Percentiles rank a stretch among this genome's conserved stretches.
phyloP scores from a whole-genome alignment of 2,113 vertebrate genomes.

The Neoarius graeffei region DNA sequence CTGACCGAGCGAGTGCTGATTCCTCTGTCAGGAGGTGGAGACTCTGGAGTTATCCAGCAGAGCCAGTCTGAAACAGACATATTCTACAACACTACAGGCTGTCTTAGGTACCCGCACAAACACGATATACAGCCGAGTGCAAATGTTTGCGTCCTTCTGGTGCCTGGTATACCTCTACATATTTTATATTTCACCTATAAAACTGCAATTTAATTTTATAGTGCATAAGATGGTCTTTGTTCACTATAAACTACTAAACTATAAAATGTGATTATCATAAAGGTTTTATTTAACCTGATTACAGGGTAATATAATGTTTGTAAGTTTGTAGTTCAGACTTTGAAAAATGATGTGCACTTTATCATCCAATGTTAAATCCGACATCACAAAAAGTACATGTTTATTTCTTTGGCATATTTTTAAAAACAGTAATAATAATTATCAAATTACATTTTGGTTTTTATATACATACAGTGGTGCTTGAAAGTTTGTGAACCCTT shows the following conservation, averaged over 20 bases:
- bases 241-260: no score
- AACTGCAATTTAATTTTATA: neutral
- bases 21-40: slow-evolving; percentile 77
- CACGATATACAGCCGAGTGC: neutral
- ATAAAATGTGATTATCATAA: no score
- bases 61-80: slow-evolving; percentile 85
- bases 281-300: neutral
- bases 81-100: slow-evolving; percentile 92
- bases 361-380: neutral
- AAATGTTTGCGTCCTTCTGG: neutral
- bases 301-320: neutral
- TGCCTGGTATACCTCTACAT: neutral
- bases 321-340: neutral
- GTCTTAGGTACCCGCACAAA: slow-evolving; percentile 81
- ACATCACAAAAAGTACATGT: neutral
- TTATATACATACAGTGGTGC: no score
- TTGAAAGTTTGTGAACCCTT: no score
- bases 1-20: slow-evolving; percentile 84
- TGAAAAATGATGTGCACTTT: neutral
- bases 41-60: slow-evolving; percentile 67
- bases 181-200: neutral
- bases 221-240: neutral
- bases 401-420: neutral
- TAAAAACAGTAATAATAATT: neutral
- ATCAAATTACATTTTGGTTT: neutral